Evolutionary conservation across 2,113 vertebrate species (phyloP), one percentile per base, ranked within the genome.

Genomic region (Heterotilapia buettikoferi): DNA sequence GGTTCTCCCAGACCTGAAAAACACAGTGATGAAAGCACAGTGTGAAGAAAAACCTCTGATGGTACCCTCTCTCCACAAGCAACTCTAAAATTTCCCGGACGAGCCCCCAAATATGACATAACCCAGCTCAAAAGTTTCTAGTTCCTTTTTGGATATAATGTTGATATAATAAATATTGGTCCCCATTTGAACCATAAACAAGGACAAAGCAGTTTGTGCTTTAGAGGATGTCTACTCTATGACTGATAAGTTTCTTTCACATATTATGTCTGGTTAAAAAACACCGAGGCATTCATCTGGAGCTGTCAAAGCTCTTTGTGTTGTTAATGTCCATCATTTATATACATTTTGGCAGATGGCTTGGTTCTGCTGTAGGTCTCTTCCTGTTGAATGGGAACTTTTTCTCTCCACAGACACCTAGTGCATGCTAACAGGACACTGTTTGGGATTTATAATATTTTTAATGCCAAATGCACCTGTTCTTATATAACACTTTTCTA

Each of bases 11-110:
- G 18, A 63, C 16, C 31, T 63, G 6, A 36, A n/a, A 66, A 66
- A 66, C 18, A 66, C 10, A 0, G 1, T 13, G 61, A 7, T 66
- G 31, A n/a, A 66, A 38, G 33, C 61, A n/a, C 10, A 0, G 33
- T 66, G 31, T 5, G 61, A 12, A 66, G 18, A 1, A 66, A 36
- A 66, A 1, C 61, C 18, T 31, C 26, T 12, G 61, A 2, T 36
- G 18, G 6, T 66, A n/a, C 61, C 31, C 31, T 5, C 18, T 36
- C 61, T 66, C 61, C 2, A 66, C 5, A 66, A 36, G 18, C 59
- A 1, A 36, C 18, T 66, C 61, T 36, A 38, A 66, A 66, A 66
- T 66, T 38, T 38, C 10, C 61, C 10, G 2, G 61, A 38, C 10
- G 0, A 66, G 61, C 18, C 61, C 61, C 61, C 61, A 66, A 38